Conservation (phyloP, 2,888 invertebrate genomes). For the Steromphala cineraria region DNA sequence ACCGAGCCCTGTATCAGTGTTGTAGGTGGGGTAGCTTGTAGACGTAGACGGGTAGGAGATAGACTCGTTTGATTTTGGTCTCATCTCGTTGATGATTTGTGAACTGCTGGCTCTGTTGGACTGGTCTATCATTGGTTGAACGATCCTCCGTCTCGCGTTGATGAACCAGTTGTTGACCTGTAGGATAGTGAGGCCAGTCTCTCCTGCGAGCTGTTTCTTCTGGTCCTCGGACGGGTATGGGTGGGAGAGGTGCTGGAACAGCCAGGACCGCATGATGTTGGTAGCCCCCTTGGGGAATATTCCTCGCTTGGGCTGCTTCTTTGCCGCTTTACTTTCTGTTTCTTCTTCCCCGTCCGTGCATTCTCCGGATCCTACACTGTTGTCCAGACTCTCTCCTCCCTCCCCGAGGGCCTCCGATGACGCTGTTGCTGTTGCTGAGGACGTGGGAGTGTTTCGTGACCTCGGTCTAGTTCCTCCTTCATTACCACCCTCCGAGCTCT, state of each 20-base stretch:
- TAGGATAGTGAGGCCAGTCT: conserved; percentile 46
- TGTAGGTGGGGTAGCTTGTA: neutral
- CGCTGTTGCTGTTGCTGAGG: neutral
- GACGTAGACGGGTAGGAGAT: neutral
- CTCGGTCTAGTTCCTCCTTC: neutral
- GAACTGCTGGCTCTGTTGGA: conserved; percentile 34
- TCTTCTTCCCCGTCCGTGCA: conserved; percentile 26
- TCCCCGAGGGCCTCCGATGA: conserved; percentile 13
- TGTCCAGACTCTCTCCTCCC: conserved; percentile 35
- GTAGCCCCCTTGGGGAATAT: conserved; percentile 49
- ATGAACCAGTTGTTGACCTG: conserved; percentile 52
- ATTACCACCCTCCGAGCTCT: too few species aligned
- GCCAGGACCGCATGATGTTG: conserved; percentile 46
- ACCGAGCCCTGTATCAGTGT: neutral
- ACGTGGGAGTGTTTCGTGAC: neutral
- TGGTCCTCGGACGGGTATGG: conserved; percentile 49
- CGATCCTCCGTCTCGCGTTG: conserved; percentile 45
- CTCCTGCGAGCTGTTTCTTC: conserved; percentile 45
- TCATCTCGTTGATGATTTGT: neutral
- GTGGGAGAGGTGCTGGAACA: conserved; percentile 47
- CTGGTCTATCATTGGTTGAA: conserved; percentile 51
- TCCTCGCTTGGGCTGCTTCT: conserved; percentile 43
- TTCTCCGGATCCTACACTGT: conserved; percentile 41
- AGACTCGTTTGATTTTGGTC: neutral
- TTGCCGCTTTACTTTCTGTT: conserved; percentile 25